phyloP scores from a whole-genome alignment of 1,140 invertebrate genomes.

The Plutomurus gul region DNA sequence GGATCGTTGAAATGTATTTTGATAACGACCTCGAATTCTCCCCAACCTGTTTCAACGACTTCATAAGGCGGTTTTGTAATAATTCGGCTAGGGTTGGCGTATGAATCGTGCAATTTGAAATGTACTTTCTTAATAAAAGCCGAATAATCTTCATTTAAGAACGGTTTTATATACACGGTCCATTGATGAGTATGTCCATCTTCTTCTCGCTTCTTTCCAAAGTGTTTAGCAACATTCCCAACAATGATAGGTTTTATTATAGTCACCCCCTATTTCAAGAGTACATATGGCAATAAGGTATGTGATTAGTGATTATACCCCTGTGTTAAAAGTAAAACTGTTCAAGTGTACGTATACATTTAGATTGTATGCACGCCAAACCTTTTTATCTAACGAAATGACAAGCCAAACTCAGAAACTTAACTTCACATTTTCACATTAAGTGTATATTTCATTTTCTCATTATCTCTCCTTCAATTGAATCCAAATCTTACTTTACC shows the following conservation, averaged over 20 bases:
- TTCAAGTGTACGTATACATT: too few relatives aligned
- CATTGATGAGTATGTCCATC: slow-evolving; percentile 99
- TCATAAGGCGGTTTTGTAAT: slow-evolving; percentile 95
- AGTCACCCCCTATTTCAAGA: slow-evolving; percentile 72
- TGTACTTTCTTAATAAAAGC: slow-evolving; percentile 94
- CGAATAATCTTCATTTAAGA: slow-evolving; percentile 91
- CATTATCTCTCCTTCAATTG: background rate
- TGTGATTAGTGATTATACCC: too few relatives aligned
- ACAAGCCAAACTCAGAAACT: too few relatives aligned
- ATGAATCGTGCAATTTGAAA: slow-evolving; percentile 97
- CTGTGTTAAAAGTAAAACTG: too few relatives aligned
- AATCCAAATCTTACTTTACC: slow-evolving; percentile 59
- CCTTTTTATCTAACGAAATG: too few relatives aligned
- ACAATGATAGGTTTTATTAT: slow-evolving; percentile 97
- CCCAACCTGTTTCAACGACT: slow-evolving; percentile 98
- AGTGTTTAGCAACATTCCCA: slow-evolving; percentile 92
- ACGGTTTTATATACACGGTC: slow-evolving; percentile 97
- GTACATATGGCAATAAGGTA: background rate
- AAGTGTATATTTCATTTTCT: background rate
- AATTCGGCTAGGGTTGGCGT: slow-evolving; percentile 79
- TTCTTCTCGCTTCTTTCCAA: slow-evolving; percentile 96
- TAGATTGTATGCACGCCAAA: too few relatives aligned
- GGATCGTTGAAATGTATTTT: slow-evolving; percentile 98
- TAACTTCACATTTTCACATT: too few relatives aligned
- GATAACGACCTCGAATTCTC: slow-evolving; percentile 98